Conservation (phyloP, 2,797 vertebrate genomes). For the Sciaenops ocellatus region DNA sequence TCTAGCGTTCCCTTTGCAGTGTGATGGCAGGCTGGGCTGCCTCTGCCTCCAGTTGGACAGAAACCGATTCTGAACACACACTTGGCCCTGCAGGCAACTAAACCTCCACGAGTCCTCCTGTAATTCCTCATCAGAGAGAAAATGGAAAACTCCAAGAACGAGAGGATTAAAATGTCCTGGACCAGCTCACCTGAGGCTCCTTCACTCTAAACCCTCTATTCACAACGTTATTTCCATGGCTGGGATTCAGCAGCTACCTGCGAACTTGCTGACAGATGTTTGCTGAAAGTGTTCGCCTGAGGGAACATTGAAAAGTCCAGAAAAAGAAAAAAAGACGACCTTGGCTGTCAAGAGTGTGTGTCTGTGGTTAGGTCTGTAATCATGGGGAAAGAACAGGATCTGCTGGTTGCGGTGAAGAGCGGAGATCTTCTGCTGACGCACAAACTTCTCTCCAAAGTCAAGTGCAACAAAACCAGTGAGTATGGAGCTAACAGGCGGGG, state of each 20-base stretch:
- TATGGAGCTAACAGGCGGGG: conserved; percentile 23
- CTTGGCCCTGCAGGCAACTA: conserved; percentile 11
- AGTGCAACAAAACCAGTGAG: conserved; percentile 87
- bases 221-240: conserved; percentile 1
- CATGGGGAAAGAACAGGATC: conserved; percentile 88
- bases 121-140: conserved; percentile 2
- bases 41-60: conserved; percentile 17
- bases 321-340: neutral
- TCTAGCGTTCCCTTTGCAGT: neutral
- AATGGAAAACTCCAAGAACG: conserved; percentile 46
- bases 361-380: conserved; percentile 34
- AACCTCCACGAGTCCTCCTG: conserved; percentile 5
- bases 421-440: conserved; percentile 84
- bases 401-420: conserved; percentile 85
- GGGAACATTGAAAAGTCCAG: conserved; percentile 23
- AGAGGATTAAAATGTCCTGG: conserved; percentile 25
- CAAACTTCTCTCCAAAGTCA: conserved; percentile 86
- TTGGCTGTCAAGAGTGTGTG: neutral
- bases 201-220: conserved; percentile 1
- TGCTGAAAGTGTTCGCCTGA: conserved; percentile 18
- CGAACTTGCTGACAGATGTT: conserved; percentile 32
- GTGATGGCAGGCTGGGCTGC: conserved; percentile 33
- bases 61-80: conserved; percentile 3
- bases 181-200: neutral
- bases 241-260: conserved; percentile 40